Percentiles rank a stretch among this genome's conserved stretches.
Conservation (phyloP, 35 echinoderm and acorn worm genomes). For the Holothuria glaberrima region DNA sequence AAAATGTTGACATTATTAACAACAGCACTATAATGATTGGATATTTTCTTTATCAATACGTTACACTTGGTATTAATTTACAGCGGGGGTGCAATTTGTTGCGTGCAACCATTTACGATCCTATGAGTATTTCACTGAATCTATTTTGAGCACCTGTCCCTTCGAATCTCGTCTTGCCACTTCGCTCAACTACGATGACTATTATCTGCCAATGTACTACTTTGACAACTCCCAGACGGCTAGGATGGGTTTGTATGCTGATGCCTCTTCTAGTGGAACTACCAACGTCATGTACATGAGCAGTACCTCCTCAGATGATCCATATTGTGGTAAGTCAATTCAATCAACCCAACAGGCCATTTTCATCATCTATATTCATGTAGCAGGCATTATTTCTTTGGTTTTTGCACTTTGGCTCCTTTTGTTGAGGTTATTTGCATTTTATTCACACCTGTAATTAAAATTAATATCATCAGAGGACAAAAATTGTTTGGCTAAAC, state of each 20-base stretch:
- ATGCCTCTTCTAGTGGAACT: conserved; percentile 1
- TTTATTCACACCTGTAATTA: too few species aligned
- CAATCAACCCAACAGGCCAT: too few species aligned
- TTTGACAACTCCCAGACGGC: conserved; percentile 54
- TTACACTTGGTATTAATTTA: too few species aligned
- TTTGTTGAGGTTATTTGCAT: too few species aligned
- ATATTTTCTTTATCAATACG: too few species aligned
- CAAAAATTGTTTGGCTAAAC: too few species aligned
- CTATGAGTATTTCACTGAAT: conserved; percentile 79
- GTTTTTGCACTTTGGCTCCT: too few species aligned
- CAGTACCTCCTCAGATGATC: conserved; percentile 39
- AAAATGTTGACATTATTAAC: too few species aligned
- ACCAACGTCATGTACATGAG: conserved; percentile 51
- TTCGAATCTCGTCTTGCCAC: neutral
- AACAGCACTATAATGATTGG: too few species aligned
- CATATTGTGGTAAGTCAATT: conserved; percentile 71
- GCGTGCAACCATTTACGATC: conserved; percentile 86
- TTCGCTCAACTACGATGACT: conserved; percentile 29
- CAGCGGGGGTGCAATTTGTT: conserved; percentile 84
- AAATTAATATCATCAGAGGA: too few species aligned
- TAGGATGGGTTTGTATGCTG: conserved; percentile 62
- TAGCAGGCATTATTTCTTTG: too few species aligned
- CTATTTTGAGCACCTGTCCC: conserved; percentile 75
- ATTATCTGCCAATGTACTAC: conserved; percentile 52
- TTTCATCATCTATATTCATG: too few species aligned